Conservation (phyloP, 2,113 vertebrate species). For the Malurus alboscapulatus region DNA sequence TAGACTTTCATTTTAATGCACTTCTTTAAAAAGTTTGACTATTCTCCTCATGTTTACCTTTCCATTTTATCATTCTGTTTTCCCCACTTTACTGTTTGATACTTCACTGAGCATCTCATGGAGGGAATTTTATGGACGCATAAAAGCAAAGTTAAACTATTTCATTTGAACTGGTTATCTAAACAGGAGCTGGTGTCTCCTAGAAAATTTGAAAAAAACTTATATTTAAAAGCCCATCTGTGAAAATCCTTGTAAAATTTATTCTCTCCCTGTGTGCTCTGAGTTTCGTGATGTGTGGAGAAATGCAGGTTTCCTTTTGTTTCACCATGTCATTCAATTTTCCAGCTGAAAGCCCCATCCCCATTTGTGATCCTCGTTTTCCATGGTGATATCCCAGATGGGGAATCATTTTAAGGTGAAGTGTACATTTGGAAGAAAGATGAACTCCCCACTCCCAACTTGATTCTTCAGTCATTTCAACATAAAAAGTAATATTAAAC, state of each 20-base stretch:
- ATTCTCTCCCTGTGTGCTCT: not conserved
- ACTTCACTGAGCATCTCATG: not conserved
- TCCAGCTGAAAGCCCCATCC: not conserved
- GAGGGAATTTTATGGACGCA: conserved; percentile 22
- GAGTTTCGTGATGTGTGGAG: not conserved
- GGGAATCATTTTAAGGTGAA: not conserved
- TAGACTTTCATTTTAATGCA: not conserved
- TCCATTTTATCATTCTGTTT: conserved; percentile 6
- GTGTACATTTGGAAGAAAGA: not conserved
- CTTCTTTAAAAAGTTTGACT: not conserved
- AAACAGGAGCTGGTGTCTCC: not conserved
- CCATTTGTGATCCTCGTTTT: not conserved
- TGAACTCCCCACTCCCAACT: not conserved
- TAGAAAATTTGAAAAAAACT: not conserved
- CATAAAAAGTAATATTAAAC: not conserved
- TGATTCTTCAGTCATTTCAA: not conserved
- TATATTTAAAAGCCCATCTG: not conserved
- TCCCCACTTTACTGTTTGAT: not conserved
- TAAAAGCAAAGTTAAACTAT: not conserved
- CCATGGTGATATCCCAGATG: not conserved
- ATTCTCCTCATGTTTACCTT: conserved; percentile 12
- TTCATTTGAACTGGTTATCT: not conserved
- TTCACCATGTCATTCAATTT: not conserved
- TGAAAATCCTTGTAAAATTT: not conserved
- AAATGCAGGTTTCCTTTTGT: not conserved